Conservation (phyloP, 2,113 vertebrate species). For the Stomatorhinus ivindoensis region DNA sequence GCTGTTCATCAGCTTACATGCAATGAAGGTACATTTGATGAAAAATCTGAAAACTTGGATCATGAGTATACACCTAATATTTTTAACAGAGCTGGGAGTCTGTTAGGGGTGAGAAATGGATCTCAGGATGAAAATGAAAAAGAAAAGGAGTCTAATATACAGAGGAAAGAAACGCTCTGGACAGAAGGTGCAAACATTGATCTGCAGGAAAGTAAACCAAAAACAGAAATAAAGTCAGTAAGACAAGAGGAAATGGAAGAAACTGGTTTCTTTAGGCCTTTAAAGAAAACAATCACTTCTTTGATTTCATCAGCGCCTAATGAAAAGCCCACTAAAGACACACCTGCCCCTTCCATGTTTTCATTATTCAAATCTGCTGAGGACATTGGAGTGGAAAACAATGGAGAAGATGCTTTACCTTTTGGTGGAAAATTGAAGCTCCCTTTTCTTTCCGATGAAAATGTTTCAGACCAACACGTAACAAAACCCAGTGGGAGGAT, state of each 20-base stretch:
- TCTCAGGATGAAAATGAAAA: slow-evolving; percentile 60
- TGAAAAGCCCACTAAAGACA: slow-evolving; percentile 43
- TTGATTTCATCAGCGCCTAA: slow-evolving; percentile 60
- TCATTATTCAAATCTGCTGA: slow-evolving; percentile 46
- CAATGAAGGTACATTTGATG: slow-evolving; percentile 18
- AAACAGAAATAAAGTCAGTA: slow-evolving; percentile 34
- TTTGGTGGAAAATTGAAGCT: slow-evolving; percentile 68
- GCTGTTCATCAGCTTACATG: slow-evolving; percentile 26
- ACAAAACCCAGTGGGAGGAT: slow-evolving; percentile 52
- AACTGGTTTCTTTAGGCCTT: slow-evolving; percentile 75
- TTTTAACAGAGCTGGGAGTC: slow-evolving; percentile 36
- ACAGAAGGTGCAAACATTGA: slow-evolving; percentile 31
- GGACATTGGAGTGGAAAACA: slow-evolving; percentile 36
- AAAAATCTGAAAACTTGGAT: slow-evolving; percentile 27
- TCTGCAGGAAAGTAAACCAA: slow-evolving; percentile 10
- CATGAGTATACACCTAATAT: slow-evolving; percentile 37
- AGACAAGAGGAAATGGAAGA: slow-evolving; percentile 37
- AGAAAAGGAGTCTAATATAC: slow-evolving; percentile 53
- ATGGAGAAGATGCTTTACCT: slow-evolving; percentile 57
- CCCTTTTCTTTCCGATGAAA: slow-evolving; percentile 67
- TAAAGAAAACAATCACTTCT: slow-evolving; percentile 80
- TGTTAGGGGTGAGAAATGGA: slow-evolving; percentile 42
- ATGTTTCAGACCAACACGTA: slow-evolving; percentile 32
- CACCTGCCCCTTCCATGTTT: slow-evolving; percentile 28
- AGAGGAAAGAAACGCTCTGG: slow-evolving; percentile 39